Evolutionary conservation across 35 echinoderm and acorn worm species (phyloP), one percentile per base, ranked within the genome.

Genomic region (Holothuria glaberrima): DNA sequence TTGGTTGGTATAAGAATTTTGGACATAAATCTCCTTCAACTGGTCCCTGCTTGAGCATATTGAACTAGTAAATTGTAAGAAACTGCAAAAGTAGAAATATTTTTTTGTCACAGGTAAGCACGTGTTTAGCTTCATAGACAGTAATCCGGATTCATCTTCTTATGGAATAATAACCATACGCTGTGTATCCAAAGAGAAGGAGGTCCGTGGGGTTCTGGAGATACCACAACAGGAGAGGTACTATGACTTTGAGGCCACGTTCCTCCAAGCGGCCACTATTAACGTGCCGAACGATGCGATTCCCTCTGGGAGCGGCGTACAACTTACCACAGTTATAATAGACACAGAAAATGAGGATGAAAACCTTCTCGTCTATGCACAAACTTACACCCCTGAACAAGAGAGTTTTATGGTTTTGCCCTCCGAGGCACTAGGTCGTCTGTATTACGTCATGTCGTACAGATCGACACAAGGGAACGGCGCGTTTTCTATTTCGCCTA

Each of bases 51-150:
- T n/a, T n/a, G n/a, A n/a, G n/a, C n/a, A 41, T 2, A 41, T 41
- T 41, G 36, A 41, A 4, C 2, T 7, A 2, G 36, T 41, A 41
- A 41, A 41, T 41, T 4, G 7, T 41, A 41, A 41, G 2, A n/a
- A n/a, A 41, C 7, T 41, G 36, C 7, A 27, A 28, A 27, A 25
- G 25, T 69, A 6, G 12, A 12, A 21, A n/a, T 25, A 27, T 69
- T 69, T 69, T 4, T 12, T 21, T n/a, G 14, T 32, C 9, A 48
- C 44, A 78, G 74, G 41, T 12, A 78, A 48, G 21, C 38, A 78
- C 44, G 44, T 48, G 7, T 78, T 78, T 35, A 78, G 74, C 74
- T 78, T 78, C 74, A 50, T 78, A 78, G 38, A 78, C 26, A 78
- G 50, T 50, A 48, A 78, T 22, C 38, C 21, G 20, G 50, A 41